Evolutionary conservation across 2,888 invertebrate species (phyloP).

Genomic region (Anagyrus pseudococci): DNA sequence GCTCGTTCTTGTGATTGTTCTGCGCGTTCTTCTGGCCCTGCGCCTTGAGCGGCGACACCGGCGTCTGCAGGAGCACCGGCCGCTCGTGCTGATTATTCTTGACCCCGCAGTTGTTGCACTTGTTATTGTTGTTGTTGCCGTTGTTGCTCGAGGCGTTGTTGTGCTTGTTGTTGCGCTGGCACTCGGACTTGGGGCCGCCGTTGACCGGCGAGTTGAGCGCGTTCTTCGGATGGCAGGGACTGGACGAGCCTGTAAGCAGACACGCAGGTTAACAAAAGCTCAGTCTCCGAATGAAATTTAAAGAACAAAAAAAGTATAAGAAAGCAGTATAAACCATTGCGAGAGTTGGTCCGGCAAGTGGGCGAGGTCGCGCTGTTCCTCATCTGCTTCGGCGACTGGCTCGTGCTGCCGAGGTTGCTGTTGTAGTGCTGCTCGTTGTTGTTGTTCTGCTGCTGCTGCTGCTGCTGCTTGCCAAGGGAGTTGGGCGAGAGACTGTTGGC

Average conservation of each 20-base stretch:
- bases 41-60: conserved; percentile 57
- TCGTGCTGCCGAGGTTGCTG: conserved; percentile 48
- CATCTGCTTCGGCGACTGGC: conserved; percentile 55
- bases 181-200: conserved; percentile 46
- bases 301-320: conserved; percentile 2
- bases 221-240: conserved; percentile 55
- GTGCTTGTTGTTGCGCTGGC: conserved; percentile 40
- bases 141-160: conserved; percentile 51
- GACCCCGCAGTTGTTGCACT: conserved; percentile 56
- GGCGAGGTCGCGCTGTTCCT: conserved; percentile 56
- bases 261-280: too few relatives aligned
- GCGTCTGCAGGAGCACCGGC: conserved; percentile 55
- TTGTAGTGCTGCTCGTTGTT: conserved; percentile 58
- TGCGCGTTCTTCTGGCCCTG: conserved; percentile 46
- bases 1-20: conserved; percentile 55
- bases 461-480: conserved; percentile 26
- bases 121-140: conserved; percentile 41
- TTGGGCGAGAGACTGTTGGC: conserved; percentile 46
- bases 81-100: conserved; percentile 55
- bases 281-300: too few relatives aligned
- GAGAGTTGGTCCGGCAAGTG: conserved; percentile 54
- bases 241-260: conserved; percentile 51
- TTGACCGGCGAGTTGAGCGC: conserved; percentile 48
- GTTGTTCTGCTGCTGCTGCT: conserved; percentile 50
- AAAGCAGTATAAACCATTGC: conserved; percentile 49